Base-by-base conservation (phyloP, 2,797 vertebrate genomes). In the Danio jaintianensis region DNA sequence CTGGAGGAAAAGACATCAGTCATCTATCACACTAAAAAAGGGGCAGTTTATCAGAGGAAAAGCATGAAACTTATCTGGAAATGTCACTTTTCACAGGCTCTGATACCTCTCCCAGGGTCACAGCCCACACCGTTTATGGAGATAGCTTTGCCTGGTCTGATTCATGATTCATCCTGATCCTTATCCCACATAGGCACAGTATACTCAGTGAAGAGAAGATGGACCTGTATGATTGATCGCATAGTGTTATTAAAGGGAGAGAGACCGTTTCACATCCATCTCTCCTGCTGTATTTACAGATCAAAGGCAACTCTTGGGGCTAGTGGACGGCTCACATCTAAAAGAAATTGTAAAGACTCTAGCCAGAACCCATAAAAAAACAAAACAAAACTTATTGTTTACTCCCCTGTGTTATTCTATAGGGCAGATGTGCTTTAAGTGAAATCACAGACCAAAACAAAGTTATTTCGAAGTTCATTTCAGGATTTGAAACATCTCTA, bases 171-270 rank as follows among this genome's bases (percentile, higher is more conserved):
- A n/a, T n/a, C n/a, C n/a, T n/a, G n/a, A n/a, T 71, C 47, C 18
- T 8, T 79, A 79, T 71, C 77, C 79, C 56, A 70, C 62, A 62
- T 43, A 71, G 50, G 67, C 66, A 69, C 16, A 20, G n/a, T 18
- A 15, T 22, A 69, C 55, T 16, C n/a, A n/a, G n/a, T 29, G 18
- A 48, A 47, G 63, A 58, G 55, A 43, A 22, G 67, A 62, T 79
- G 12, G 43, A 62, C 55, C 36, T 6, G 45, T 43, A 42, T 52
- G n/a, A 43, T 29, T 62, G 36, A 79, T 61, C 67, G 52, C 45
- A 36, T 48, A 13, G 36, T 50, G 55, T 29, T 62, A 18, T 22
- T 18, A 61, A 15, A 70, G 4, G 4, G 4, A 56, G 47, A 59
- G 36, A 61, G 56, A 9, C n/a, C 5, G 29, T 69, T 48, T 47